Evolutionary conservation across 2,888 invertebrate species (phyloP).

Genomic region (Macrosoma leucophasiata): DNA sequence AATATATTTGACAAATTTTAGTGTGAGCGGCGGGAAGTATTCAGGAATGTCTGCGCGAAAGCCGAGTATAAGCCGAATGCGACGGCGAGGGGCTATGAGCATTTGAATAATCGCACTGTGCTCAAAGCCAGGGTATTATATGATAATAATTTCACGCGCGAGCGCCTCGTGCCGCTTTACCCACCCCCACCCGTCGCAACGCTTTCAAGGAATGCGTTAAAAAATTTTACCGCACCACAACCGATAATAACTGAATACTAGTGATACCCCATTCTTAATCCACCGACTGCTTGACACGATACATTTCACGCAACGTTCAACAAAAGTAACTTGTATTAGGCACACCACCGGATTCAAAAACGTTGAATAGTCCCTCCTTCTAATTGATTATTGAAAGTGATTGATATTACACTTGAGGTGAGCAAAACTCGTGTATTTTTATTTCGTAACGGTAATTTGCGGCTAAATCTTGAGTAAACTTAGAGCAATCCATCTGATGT

Average conservation of each 20-base stretch:
- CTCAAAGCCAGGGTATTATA: constrained; percentile 63
- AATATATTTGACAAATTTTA: constrained; percentile 70
- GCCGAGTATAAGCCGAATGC: constrained; percentile 32
- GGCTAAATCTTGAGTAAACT: too few species aligned
- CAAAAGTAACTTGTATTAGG: too few species aligned
- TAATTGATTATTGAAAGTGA: too few species aligned
- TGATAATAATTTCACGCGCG: constrained; percentile 74
- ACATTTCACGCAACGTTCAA: constrained; percentile 40
- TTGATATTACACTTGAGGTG: too few species aligned
- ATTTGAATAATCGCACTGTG: constrained; percentile 70
- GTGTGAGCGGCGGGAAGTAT: constrained; percentile 48
- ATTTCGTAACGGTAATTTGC: too few species aligned
- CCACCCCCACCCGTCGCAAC: constrained; percentile 35
- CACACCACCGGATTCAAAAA: too few species aligned
- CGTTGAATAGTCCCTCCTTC: too few species aligned
- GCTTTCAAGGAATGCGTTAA: too few species aligned
- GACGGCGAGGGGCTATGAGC: constrained; percentile 46
- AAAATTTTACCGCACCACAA: constrained; percentile 37
- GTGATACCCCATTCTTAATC: constrained; percentile 27
- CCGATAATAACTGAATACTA: constrained; percentile 32
- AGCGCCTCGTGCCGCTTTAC: constrained; percentile 47
- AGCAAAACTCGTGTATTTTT: too few species aligned
- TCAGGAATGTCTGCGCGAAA: constrained; percentile 47
- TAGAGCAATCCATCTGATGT: too few species aligned
- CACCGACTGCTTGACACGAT: constrained; percentile 29